These are phyloP conservation scores for Oreochromis mossambicus DNA, from an alignment of 2,797 vertebrate species.

Conservation along the genomic window DNA sequence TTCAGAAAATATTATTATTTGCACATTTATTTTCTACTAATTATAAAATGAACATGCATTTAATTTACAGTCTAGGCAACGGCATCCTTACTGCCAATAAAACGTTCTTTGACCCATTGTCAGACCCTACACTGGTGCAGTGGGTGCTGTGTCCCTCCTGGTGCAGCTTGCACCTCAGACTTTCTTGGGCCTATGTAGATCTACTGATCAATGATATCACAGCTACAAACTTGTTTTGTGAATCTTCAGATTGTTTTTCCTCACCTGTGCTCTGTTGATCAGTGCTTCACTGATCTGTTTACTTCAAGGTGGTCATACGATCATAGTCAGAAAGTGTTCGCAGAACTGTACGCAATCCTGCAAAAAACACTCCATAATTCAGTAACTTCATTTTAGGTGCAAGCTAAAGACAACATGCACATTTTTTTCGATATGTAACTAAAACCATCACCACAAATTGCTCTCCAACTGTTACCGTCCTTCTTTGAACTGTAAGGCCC, in stretches of 20 bases:
- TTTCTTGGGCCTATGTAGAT: background rate
- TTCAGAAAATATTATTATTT: background rate
- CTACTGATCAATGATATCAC: background rate
- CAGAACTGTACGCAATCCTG: no score
- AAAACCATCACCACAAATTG: background rate
- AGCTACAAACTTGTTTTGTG: background rate
- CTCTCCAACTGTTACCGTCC: background rate
- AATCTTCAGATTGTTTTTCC: background rate
- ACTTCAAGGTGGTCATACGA: no score
- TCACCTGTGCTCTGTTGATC: no score
- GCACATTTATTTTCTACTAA: background rate
- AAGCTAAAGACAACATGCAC: no score
- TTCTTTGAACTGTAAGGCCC: background rate
- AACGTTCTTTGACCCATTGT: background rate
- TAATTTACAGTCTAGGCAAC: background rate
- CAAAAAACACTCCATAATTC: no score
- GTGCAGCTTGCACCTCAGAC: background rate
- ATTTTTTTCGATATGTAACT: background rate
- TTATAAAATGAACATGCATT: background rate
- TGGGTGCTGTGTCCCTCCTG: background rate
- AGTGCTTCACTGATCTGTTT: no score
- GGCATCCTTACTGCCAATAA: background rate
- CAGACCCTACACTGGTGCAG: background rate
- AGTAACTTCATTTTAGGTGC: no score
- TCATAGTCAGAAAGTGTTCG: no score